Conservation (phyloP, 2,888 invertebrate species). For the Prosopocoilus inquinatus region DNA sequence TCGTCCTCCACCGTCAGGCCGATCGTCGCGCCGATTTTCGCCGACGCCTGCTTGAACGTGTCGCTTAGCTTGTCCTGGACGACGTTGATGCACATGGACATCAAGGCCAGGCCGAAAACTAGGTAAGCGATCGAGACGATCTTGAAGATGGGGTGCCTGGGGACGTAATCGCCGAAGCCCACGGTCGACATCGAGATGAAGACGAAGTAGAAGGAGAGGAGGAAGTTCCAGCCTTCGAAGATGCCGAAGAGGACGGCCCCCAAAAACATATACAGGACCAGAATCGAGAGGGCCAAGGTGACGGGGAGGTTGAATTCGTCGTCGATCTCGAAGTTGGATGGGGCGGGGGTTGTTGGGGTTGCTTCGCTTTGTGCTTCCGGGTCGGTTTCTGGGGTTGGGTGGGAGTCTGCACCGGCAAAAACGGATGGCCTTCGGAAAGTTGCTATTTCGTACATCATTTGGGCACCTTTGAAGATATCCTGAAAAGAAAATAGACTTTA, state of each 20-base stretch:
- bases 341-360: constrained; percentile 74
- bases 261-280: constrained; percentile 81
- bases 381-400: constrained; percentile 33
- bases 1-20: constrained; percentile 74
- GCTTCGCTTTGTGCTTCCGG: constrained; percentile 46
- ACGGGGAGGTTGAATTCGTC: constrained; percentile 95
- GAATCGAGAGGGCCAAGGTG: constrained; percentile 79
- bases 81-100: constrained; percentile 97
- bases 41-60: constrained; percentile 80
- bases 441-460: constrained; percentile 78
- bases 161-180: constrained; percentile 92
- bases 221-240: constrained; percentile 85
- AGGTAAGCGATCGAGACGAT: constrained; percentile 90
- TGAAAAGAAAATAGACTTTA: constrained; percentile 45
- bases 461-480: constrained; percentile 83
- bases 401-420: constrained; percentile 41
- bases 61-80: constrained; percentile 81
- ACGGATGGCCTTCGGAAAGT: constrained; percentile 71
- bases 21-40: constrained; percentile 81
- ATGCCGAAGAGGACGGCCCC: constrained; percentile 79
- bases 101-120: constrained; percentile 90
- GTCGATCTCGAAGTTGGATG: constrained; percentile 76
- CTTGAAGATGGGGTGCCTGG: constrained; percentile 79
- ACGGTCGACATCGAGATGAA: constrained; percentile 97
- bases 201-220: constrained; percentile 94